Evolutionary conservation across 92 coral and sea anemone species (phyloP).

Genomic region (Epizoanthus illoricatus): DNA sequence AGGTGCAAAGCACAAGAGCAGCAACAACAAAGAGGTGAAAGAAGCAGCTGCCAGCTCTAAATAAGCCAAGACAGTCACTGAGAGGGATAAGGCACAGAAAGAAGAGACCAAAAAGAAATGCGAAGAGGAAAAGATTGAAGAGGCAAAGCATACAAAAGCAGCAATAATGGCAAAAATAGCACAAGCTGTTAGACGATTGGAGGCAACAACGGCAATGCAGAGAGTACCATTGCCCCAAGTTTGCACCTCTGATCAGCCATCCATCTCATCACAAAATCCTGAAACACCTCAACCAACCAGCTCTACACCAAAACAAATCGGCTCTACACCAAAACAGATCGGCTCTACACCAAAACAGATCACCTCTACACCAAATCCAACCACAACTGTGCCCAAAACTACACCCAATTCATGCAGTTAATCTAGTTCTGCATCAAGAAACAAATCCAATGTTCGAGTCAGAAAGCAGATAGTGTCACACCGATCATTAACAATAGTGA

Average conservation of each 20-base stretch:
- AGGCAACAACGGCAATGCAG: conserved; percentile 34
- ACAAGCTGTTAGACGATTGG: conserved; percentile 12
- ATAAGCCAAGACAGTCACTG: background rate
- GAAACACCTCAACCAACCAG: background rate
- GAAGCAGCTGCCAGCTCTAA: background rate
- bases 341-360: background rate
- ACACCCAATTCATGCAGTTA: too few species aligned
- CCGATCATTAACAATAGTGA: background rate
- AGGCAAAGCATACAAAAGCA: background rate
- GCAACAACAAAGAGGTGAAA: background rate
- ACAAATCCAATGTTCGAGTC: background rate
- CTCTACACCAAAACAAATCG: background rate
- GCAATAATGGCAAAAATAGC: conserved; percentile 31
- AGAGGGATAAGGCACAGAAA: background rate
- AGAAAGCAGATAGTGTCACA: background rate
- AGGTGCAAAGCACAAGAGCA: conserved; percentile 4
- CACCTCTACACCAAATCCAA: too few species aligned
- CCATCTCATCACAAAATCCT: background rate
- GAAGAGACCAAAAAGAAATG: conserved; percentile 1
- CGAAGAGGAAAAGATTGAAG: background rate
- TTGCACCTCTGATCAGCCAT: conserved; percentile 1
- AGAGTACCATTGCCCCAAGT: background rate
- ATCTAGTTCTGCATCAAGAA: background rate
- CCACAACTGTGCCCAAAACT: too few species aligned
- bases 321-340: background rate